Percentiles rank a stretch among this genome's conserved stretches.
Evolutionary conservation across 2,888 invertebrate genomes (phyloP).

Genomic region (Proisotoma minuta): DNA sequence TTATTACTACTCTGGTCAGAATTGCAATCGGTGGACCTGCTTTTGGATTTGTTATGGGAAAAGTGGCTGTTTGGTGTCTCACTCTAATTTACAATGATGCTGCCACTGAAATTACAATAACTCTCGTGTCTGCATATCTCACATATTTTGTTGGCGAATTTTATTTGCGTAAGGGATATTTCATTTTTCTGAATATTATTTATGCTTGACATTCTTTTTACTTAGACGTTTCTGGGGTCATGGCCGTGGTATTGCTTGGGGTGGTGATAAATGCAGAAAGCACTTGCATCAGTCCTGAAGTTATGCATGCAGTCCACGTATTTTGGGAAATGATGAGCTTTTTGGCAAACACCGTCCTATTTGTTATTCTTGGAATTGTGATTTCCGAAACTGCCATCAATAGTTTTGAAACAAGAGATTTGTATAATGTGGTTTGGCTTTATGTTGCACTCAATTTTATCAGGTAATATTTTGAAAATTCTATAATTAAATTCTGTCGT

Average conservation of each 20-base stretch:
- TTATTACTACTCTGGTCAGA: slow-evolving; percentile 47
- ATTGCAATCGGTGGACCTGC: slow-evolving; percentile 51
- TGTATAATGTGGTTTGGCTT: slow-evolving; percentile 55
- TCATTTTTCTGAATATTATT: not conserved
- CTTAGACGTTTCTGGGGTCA: slow-evolving; percentile 51
- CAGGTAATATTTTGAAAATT: slow-evolving; percentile 47
- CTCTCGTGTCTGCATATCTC: slow-evolving; percentile 52
- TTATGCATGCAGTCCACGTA: slow-evolving; percentile 27
- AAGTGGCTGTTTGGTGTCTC: slow-evolving; percentile 50
- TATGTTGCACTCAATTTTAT: slow-evolving; percentile 50
- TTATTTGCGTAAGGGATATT: slow-evolving; percentile 28
- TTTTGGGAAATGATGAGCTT: slow-evolving; percentile 53
- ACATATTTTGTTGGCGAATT: slow-evolving; percentile 51
- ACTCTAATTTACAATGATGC: slow-evolving; percentile 52
- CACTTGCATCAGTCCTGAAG: slow-evolving; percentile 53
- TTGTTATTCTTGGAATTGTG: slow-evolving; percentile 60
- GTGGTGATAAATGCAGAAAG: slow-evolving; percentile 51
- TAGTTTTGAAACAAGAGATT: slow-evolving; percentile 51
- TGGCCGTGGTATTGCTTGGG: slow-evolving; percentile 53
- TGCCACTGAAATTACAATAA: slow-evolving; percentile 52
- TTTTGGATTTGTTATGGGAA: slow-evolving; percentile 52
- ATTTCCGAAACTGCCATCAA: slow-evolving; percentile 57
- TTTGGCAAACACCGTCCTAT: slow-evolving; percentile 58
- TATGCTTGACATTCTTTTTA: not conserved
- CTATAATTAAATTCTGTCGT: not conserved